Percentiles rank a stretch among this genome's conserved stretches.
Conservation (phyloP, 2,797 vertebrate genomes). For the Helarctos malayanus region DNA sequence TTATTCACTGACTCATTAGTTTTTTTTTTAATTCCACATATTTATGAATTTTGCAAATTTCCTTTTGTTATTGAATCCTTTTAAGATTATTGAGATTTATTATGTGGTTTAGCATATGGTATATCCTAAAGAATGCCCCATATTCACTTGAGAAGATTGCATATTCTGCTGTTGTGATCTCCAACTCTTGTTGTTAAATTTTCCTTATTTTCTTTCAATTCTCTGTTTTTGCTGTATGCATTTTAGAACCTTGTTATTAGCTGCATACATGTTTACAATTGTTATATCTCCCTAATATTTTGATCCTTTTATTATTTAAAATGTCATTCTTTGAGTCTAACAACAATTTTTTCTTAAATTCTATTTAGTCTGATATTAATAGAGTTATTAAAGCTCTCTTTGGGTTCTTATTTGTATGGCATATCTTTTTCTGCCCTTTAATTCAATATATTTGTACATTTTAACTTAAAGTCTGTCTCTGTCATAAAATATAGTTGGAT, state of each 20-base stretch:
- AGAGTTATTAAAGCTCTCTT: not conserved
- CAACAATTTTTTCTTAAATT: not conserved
- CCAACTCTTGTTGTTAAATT: not conserved
- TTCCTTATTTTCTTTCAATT: not conserved
- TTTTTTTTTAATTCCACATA: not conserved
- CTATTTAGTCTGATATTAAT: not conserved
- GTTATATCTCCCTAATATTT: not conserved
- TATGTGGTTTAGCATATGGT: not conserved
- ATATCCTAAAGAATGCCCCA: not conserved
- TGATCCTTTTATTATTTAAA: not conserved
- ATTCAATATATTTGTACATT: not conserved
- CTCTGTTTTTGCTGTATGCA: not conserved
- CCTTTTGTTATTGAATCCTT: not conserved
- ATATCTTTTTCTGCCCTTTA: not conserved
- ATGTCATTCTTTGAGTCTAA: not conserved
- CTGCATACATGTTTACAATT: not conserved
- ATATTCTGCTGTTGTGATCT: not conserved
- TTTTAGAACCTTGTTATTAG: not conserved
- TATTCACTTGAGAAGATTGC: not conserved
- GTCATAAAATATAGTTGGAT: not conserved
- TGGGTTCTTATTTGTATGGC: not conserved
- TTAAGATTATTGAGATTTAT: not conserved
- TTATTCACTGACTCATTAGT: not conserved
- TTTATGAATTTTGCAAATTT: not conserved
- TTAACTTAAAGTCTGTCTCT: not conserved